Conservation (phyloP, 2,888 invertebrate species). For the Pelosia muscerda region DNA sequence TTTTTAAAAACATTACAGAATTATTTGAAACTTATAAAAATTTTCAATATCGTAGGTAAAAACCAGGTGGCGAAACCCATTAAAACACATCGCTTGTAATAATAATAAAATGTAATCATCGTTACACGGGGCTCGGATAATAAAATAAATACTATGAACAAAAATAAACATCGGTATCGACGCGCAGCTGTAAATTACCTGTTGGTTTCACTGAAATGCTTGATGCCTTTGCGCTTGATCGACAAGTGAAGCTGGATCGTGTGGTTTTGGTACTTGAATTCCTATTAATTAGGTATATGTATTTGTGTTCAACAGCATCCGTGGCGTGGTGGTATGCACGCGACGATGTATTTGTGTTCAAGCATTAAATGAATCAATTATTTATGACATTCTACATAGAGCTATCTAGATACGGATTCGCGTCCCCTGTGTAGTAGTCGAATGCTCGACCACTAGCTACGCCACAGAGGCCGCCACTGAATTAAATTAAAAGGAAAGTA, state of each 20-base stretch:
- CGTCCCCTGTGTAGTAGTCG: too few species aligned
- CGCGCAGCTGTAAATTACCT: constrained; percentile 79
- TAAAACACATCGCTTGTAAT: constrained; percentile 58
- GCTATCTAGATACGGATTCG: too few species aligned
- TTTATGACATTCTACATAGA: too few species aligned
- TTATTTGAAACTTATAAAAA: not conserved
- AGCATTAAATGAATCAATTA: too few species aligned
- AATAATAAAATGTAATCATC: constrained; percentile 80
- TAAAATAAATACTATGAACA: constrained; percentile 78
- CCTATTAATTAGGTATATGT: not conserved
- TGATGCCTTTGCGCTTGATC: constrained; percentile 81
- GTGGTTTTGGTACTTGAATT: constrained; percentile 56
- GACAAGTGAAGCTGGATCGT: constrained; percentile 56
- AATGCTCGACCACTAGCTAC: too few species aligned
- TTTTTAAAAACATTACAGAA: not conserved
- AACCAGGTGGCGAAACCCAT: constrained; percentile 50
- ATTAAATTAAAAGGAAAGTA: too few species aligned
- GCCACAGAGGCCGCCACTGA: too few species aligned
- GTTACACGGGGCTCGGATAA: constrained; percentile 49
- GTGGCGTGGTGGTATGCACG: too few species aligned
- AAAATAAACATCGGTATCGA: constrained; percentile 74
- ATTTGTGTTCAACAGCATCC: not conserved
- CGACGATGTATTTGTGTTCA: too few species aligned
- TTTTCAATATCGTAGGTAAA: not conserved
- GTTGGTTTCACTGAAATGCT: constrained; percentile 82